A percentile compares a stretch with the other conserved stretches of the same genome.
These are phyloP conservation scores for Gobio occitaniae DNA, from an alignment of 2,797 vertebrate species.

Conservation along the genomic window DNA sequence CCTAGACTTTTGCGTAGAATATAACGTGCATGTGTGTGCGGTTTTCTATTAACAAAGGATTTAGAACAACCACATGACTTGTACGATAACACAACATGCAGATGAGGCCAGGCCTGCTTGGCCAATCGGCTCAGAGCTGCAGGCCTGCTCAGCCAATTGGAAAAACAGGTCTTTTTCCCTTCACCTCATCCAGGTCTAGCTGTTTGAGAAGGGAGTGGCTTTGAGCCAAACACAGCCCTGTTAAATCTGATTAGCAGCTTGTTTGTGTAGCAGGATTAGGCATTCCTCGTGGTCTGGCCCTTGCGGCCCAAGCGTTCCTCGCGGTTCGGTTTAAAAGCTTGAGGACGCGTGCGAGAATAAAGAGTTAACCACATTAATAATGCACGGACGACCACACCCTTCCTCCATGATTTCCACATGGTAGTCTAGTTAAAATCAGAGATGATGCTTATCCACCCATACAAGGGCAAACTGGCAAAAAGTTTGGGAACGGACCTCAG, in stretches of 20 bases:
- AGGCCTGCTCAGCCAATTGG: background rate
- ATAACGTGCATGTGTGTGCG: background rate
- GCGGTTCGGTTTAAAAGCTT: slow-evolving; percentile 31
- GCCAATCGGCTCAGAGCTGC: slow-evolving; percentile 10
- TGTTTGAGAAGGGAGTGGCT: slow-evolving; percentile 22
- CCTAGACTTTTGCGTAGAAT: background rate
- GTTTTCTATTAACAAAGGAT: slow-evolving; percentile 20
- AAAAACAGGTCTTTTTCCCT: background rate
- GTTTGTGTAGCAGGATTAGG: slow-evolving; percentile 56
- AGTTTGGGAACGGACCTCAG: no score
- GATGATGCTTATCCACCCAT: background rate
- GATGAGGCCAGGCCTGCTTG: background rate
- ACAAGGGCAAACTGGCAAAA: background rate
- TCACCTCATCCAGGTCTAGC: slow-evolving; percentile 39
- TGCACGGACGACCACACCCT: slow-evolving; percentile 27
- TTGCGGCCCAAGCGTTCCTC: background rate
- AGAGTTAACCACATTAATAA: slow-evolving; percentile 43
- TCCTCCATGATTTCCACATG: background rate
- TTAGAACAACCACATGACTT: slow-evolving; percentile 23
- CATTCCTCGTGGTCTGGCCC: slow-evolving; percentile 37
- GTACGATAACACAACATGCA: slow-evolving; percentile 8
- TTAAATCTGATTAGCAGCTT: slow-evolving; percentile 57
- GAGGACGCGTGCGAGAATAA: slow-evolving; percentile 8
- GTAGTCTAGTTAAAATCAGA: background rate
- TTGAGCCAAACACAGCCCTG: slow-evolving; percentile 17